These are phyloP conservation scores for Poeciliopsis turneri DNA, from an alignment of 2,797 vertebrate genomes.

Conservation along the genomic window DNA sequence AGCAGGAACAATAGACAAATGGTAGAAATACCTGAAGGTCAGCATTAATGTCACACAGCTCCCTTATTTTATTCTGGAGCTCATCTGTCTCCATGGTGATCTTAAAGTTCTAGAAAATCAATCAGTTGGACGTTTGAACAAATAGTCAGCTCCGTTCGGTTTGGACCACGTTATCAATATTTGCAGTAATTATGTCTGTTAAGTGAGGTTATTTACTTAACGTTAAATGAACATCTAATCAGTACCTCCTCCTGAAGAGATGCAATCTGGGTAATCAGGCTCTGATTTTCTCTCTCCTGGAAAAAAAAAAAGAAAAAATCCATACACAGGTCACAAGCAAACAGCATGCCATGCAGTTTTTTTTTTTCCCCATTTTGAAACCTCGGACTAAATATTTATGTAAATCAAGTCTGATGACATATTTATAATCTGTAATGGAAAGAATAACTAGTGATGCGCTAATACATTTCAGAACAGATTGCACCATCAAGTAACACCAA, in stretches of 20 bases:
- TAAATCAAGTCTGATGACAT: not conserved
- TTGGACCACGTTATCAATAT: slow-evolving; percentile 2
- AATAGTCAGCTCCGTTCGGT: slow-evolving; percentile 1
- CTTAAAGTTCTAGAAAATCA: slow-evolving; percentile 83
- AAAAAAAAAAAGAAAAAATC: not conserved
- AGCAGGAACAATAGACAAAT: not conserved
- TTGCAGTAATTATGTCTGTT: not conserved
- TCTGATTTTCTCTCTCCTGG: slow-evolving; percentile 89
- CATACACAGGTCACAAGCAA: not conserved
- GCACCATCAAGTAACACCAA: not conserved
- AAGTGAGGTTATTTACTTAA: not conserved
- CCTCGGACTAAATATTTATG: not conserved
- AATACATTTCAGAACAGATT: not conserved
- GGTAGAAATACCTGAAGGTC: slow-evolving; percentile 84
- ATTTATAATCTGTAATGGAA: not conserved
- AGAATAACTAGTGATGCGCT: not conserved
- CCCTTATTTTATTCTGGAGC: slow-evolving; percentile 85
- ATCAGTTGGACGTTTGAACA: slow-evolving; percentile 21
- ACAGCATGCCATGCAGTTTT: not conserved
- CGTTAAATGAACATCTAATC: not conserved
- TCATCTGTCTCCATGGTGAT: slow-evolving; percentile 81
- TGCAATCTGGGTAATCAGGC: slow-evolving; percentile 83
- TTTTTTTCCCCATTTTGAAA: not conserved
- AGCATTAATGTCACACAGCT: slow-evolving; percentile 80
- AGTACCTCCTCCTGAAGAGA: slow-evolving; percentile 91